Conservation (phyloP, 2,113 vertebrate species). For the Polypterus senegalus region DNA sequence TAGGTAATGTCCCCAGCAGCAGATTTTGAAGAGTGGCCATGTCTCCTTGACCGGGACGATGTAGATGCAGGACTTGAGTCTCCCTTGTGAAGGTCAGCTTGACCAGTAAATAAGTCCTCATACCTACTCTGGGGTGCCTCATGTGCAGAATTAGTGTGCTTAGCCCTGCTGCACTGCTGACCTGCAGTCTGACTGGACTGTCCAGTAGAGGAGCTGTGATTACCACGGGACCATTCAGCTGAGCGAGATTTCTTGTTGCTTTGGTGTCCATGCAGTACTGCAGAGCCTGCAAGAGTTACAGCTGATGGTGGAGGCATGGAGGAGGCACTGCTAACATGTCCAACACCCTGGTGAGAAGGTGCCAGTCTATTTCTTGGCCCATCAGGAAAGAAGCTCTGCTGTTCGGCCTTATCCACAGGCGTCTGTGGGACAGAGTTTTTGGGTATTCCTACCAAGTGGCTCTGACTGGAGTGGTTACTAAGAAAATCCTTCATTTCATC, state of each 20-base stretch:
- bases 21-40: slow-evolving; percentile 48
- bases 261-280: slow-evolving; percentile 49
- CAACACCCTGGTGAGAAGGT: slow-evolving; percentile 43
- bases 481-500: slow-evolving; percentile 92
- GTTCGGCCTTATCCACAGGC: slow-evolving; percentile 59
- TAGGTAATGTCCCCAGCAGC: slow-evolving; percentile 46
- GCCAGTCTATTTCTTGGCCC: slow-evolving; percentile 49
- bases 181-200: slow-evolving; percentile 41
- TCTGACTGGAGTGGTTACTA: slow-evolving; percentile 89
- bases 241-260: slow-evolving; percentile 64
- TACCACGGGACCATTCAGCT: slow-evolving; percentile 66
- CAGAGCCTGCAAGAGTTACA: slow-evolving; percentile 32
- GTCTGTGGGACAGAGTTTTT: slow-evolving; percentile 77
- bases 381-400: slow-evolving; percentile 62
- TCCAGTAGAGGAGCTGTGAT: slow-evolving; percentile 41
- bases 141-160: slow-evolving; percentile 46
- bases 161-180: slow-evolving; percentile 52
- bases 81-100: slow-evolving; percentile 71
- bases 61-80: slow-evolving; percentile 57
- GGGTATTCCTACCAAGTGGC: slow-evolving; percentile 90
- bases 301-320: slow-evolving; percentile 46
- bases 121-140: slow-evolving; percentile 61
- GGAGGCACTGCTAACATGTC: slow-evolving; percentile 22
- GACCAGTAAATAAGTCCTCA: slow-evolving; percentile 70
- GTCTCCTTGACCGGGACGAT: slow-evolving; percentile 54